Percentiles rank a stretch among this genome's conserved stretches.
phyloP scores from a whole-genome alignment of 2,888 invertebrate species.

The Drosophila rellima region DNA sequence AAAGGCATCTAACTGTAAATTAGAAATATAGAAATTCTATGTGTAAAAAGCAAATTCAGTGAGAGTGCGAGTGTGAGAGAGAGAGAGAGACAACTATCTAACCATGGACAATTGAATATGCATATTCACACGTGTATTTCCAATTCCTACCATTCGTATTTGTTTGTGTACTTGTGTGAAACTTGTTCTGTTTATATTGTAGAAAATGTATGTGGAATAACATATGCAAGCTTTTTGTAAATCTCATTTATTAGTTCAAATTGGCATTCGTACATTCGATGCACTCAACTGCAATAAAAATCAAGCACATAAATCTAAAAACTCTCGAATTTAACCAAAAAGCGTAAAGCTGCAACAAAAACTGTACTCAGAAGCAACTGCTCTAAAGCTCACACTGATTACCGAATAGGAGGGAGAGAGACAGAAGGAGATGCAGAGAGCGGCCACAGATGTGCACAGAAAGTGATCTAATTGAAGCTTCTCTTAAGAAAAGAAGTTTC shows the following conservation, averaged over 20 bases:
- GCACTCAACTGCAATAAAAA: slow-evolving; percentile 61
- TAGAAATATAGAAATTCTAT: slow-evolving; percentile 10
- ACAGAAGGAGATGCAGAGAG: not conserved
- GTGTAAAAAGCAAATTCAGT: slow-evolving; percentile 29
- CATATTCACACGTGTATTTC: slow-evolving; percentile 18
- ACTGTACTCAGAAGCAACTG: not conserved
- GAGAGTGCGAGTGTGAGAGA: not conserved
- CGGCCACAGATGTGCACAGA: too few relatives aligned
- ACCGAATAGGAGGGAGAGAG: not conserved
- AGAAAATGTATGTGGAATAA: slow-evolving; percentile 18
- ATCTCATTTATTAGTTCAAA: slow-evolving; percentile 77
- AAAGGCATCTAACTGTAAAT: slow-evolving; percentile 1
- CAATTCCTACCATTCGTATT: not conserved
- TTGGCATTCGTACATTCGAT: slow-evolving; percentile 53
- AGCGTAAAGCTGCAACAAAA: slow-evolving; percentile 12
- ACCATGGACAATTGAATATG: slow-evolving; percentile 22
- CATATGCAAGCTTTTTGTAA: slow-evolving; percentile 46
- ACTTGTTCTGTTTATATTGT: slow-evolving; percentile 18
- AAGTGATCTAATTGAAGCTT: not conserved
- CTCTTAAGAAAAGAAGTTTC: not conserved
- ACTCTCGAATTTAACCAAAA: slow-evolving; percentile 8
- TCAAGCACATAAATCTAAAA: slow-evolving; percentile 56
- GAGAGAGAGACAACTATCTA: slow-evolving; percentile 6
- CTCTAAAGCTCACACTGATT: not conserved
- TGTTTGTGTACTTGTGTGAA: slow-evolving; percentile 10